Evolutionary conservation across 1,140 invertebrate genomes (phyloP), one percentile per base, ranked within the genome.

Genomic region (Apis mellifera): DNA sequence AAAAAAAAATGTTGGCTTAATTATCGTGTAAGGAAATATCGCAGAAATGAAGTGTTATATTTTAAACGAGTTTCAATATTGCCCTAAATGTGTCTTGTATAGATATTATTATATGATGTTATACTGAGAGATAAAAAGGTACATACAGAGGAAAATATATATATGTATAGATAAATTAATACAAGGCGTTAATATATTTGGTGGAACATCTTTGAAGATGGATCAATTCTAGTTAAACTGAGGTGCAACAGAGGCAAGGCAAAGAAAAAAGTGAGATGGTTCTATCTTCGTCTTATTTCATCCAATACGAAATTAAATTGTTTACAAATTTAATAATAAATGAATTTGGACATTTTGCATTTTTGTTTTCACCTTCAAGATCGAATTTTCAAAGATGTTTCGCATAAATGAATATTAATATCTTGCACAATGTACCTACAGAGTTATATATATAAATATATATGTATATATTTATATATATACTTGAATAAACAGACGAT

Each of bases 1-100:
- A 4, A 32, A 4, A 42, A 7, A 42, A 42, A 48, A 54, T 9
- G 78, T 79, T 72, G 69, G 69, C 78, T 79, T 79, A 72, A 79
- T 73, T 79, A 79, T 64, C 69, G 42, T 62, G 54, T 70, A 71
- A 69, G 55, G 21, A 55, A 62, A 23, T 55, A 60, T 70, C 42
- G 57, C 66, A 48, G 57, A 57, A 9, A 42, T 17, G 69, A 60
- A 52, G 12, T 54, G 55, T 54, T 79, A 79, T 73, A 73, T 26
- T 79, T 73, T 62, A 73, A 79, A 72, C 42, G 69, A 64, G 78
- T 72, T 78, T 78, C 59, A 60, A 62, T 79, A 73, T 79, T n/a
- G 55, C 48, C 57, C 59, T 73, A 64, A 64, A 64, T 79, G 78
- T 79, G 59, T 79, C 69, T 72, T 72, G 21, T 32, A 64, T 64